phyloP scores from a whole-genome alignment of 2,113 vertebrate genomes.

The Eretmochelys imbricata region DNA sequence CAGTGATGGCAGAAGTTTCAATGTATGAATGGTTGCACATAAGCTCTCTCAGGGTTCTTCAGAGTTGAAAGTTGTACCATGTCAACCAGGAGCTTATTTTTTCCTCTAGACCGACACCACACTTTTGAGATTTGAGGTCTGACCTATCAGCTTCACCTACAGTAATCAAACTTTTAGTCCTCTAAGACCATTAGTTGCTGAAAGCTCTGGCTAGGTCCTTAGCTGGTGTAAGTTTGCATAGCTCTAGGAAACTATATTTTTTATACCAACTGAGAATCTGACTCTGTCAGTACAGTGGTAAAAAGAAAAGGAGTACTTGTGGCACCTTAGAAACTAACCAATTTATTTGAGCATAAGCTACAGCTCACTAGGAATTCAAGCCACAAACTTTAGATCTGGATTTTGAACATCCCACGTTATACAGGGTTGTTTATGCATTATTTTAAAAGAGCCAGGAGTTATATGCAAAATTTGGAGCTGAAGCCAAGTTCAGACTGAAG shows the following conservation, averaged over 20 bases:
- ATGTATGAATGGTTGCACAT: accelerated
- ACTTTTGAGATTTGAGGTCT: background rate
- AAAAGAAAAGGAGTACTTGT: too few relatives aligned
- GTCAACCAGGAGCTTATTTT: accelerated
- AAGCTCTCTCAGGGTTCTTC: background rate
- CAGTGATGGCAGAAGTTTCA: background rate
- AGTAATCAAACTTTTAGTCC: background rate
- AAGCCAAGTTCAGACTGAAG: background rate
- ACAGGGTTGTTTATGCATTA: background rate
- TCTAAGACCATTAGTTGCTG: background rate
- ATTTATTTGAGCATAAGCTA: too few relatives aligned
- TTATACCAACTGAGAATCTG: background rate
- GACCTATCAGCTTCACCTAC: background rate
- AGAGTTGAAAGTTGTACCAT: background rate
- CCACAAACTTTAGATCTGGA: background rate
- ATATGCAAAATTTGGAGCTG: background rate
- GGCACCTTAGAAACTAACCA: too few relatives aligned
- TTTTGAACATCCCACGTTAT: too few relatives aligned
- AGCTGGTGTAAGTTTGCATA: background rate
- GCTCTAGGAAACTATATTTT: background rate
- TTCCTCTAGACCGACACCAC: background rate
- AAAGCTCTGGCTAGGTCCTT: background rate
- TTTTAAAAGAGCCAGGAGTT: background rate
- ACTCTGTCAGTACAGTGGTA: background rate
- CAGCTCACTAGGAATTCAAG: background rate